Evolutionary conservation across 2,113 vertebrate species (phyloP), one percentile per base, ranked within the genome.

Genomic region (Anoplopoma fimbria): DNA sequence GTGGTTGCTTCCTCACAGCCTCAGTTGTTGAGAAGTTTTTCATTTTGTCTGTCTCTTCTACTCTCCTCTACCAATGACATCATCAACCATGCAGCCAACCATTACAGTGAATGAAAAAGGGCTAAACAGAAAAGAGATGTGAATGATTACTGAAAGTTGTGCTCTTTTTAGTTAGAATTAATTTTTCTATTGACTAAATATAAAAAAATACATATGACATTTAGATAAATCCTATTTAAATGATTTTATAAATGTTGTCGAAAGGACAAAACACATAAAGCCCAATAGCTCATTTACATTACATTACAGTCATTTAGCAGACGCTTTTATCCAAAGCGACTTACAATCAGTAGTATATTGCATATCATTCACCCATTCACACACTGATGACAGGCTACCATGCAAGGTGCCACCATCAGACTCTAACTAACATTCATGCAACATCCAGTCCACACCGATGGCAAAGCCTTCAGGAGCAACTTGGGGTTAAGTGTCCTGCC

Each of bases 1-100:
- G 78, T 87, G 74, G 47, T 27, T 73, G 53, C 57, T 27, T 84
- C 51, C 61, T 84, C 34, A 33, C 14, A 75, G 10, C 4, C 60
- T 76, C 27, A 33, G 58, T 2, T 79, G 14, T 40, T 65, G n/a
- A 21, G 42, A 65, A 53, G 60, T 29, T 63, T 12, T 45, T 63
- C 4, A 55, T 51, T 14, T 29, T 2, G 17, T 9, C 36, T 9
- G 36, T 38, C 7, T 51, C 49, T 51, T 51, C 17, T 3, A 23
- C 49, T 15, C 55, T 29, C 25, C 13, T 6, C 12, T 15, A 29
- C 13, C 29, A 1, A 14, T 88, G 77, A 89, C 77, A 55, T 85
- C 79, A 88, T 29, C 58, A 13, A 31, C 33, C 9, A 14, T 4
- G 36, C 4, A 40, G 53, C 38, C 25, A 6, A n/a, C 23, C 1